Evolutionary conservation across 2,888 invertebrate genomes (phyloP).

Genomic region (Melolontha melolontha): DNA sequence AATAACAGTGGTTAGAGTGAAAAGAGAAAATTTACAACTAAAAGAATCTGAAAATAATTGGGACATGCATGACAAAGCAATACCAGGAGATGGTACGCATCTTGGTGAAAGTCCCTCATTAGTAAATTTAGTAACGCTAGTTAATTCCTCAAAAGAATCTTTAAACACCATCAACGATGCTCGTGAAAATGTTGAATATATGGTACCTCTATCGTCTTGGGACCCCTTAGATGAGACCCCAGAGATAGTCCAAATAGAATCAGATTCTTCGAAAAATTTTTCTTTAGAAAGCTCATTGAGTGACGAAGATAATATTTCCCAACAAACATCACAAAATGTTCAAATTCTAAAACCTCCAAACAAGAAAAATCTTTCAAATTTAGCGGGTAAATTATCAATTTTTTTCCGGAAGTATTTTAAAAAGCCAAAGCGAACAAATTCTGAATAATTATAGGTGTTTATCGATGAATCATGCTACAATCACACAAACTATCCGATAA

Average conservation of each 20-base stretch:
- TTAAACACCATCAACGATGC: constrained; percentile 54
- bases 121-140: constrained; percentile 71
- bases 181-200: constrained; percentile 65
- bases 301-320: not conserved
- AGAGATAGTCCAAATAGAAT: constrained; percentile 34
- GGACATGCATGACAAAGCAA: constrained; percentile 65
- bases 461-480: not conserved
- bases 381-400: constrained; percentile 58
- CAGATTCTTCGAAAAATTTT: constrained; percentile 36
- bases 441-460: not conserved
- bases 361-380: constrained; percentile 48
- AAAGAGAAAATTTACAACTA: constrained; percentile 60
- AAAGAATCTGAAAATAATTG: constrained; percentile 63
- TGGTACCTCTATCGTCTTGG: constrained; percentile 72
- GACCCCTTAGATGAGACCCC: constrained; percentile 58
- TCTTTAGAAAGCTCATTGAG: constrained; percentile 27
- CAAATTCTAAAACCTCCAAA: constrained; percentile 37
- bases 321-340: constrained; percentile 13
- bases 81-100: constrained; percentile 71
- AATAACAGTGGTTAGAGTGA: constrained; percentile 70
- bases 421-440: constrained; percentile 39
- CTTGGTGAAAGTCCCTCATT: constrained; percentile 71
- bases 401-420: constrained; percentile 56
- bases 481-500: too few relatives aligned
- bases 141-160: constrained; percentile 60